These are phyloP conservation scores for Chascanopsetta lugubris DNA, from an alignment of 2,113 vertebrate species.

Conservation along the genomic window DNA sequence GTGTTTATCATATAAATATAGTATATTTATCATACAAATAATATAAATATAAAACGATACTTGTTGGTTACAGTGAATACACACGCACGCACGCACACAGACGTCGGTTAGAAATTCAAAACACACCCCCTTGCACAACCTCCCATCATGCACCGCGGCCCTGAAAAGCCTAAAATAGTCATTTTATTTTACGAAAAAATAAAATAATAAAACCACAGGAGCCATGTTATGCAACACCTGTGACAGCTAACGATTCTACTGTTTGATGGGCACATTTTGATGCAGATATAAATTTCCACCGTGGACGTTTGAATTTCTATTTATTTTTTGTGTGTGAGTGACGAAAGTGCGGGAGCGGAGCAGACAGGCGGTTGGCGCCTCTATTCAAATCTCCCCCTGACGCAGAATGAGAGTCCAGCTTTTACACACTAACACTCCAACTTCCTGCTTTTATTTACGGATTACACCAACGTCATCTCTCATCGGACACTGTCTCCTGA, in stretches of 20 bases:
- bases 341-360: conserved; percentile 53
- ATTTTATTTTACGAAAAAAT: conserved; percentile 71
- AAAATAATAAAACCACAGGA: conserved; percentile 74
- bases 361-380: conserved; percentile 72
- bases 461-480: no score
- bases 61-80: no score
- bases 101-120: conserved; percentile 67
- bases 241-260: not conserved
- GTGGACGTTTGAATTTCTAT: conserved; percentile 59
- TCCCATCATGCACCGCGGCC: conserved; percentile 76
- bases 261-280: conserved; percentile 44
- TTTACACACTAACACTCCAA: conserved; percentile 50
- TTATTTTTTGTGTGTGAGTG: conserved; percentile 68
- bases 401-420: conserved; percentile 65
- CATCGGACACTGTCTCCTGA: no score
- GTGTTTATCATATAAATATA: no score
- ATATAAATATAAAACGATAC: no score
- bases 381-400: conserved; percentile 76
- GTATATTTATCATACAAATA: no score
- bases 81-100: not conserved
- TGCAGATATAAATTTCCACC: conserved; percentile 30
- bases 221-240: conserved; percentile 39
- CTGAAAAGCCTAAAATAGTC: conserved; percentile 55
- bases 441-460: no score
- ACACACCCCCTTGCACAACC: conserved; percentile 55